A percentile compares a stretch with the other conserved stretches of the same genome.
Evolutionary conservation across 2,797 vertebrate genomes (phyloP).

Genomic region (Bothrops alternatus): DNA sequence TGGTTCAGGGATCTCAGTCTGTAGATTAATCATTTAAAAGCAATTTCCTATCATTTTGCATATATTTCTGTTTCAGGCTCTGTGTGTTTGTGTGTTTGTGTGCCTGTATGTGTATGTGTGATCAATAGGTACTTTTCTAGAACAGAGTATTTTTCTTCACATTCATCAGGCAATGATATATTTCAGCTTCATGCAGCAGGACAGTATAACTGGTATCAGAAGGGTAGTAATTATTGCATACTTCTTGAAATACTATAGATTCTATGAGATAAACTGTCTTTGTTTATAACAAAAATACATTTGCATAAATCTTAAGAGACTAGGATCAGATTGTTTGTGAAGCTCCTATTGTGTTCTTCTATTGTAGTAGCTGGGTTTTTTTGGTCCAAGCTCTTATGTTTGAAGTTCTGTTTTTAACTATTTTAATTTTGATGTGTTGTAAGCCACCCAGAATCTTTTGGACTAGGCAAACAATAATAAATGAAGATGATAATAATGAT

Average conservation of each 20-base stretch:
- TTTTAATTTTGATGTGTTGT: background rate
- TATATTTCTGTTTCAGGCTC: background rate
- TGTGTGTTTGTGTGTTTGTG: background rate
- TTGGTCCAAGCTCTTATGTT: background rate
- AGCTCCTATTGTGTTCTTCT: background rate
- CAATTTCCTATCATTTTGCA: slow-evolving; percentile 60
- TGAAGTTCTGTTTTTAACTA: background rate
- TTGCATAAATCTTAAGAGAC: background rate
- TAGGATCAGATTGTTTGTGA: background rate
- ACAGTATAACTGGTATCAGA: slow-evolving; percentile 5
- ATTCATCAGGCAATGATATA: slow-evolving; percentile 10
- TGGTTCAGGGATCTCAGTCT: slow-evolving; percentile 72
- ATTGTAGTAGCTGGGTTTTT: background rate
- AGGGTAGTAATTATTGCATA: background rate
- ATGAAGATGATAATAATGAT: background rate
- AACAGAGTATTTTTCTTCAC: slow-evolving; percentile 12
- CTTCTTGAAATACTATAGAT: background rate
- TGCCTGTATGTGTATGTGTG: slow-evolving; percentile 35
- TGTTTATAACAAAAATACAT: slow-evolving; percentile 2
- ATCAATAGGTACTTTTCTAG: slow-evolving; percentile 51
- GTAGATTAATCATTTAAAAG: slow-evolving; percentile 78
- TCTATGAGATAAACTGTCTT: background rate
- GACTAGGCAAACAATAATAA: background rate
- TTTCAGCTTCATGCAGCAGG: slow-evolving; percentile 25
- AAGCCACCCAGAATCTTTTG: background rate